Conservation (phyloP, 2,888 invertebrate genomes). For the Harpalus rufipes region DNA sequence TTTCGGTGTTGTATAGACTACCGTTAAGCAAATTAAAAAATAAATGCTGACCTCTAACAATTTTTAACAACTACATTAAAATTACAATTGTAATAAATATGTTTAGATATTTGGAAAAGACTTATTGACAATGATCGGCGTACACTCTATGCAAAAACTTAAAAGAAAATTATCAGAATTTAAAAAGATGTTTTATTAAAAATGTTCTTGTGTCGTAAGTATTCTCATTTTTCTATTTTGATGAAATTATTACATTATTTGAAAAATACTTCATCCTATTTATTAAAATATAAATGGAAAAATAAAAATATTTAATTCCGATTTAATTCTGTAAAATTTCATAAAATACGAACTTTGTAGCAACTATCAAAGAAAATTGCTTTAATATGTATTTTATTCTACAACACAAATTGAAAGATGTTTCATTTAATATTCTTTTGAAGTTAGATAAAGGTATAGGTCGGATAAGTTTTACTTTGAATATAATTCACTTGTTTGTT, state of each 20-base stretch:
- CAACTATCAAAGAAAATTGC: conserved; percentile 3
- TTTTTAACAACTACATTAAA: too few species aligned
- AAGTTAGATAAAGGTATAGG: neutral
- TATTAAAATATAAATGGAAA: conserved; percentile 10
- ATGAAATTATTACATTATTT: conserved; percentile 30
- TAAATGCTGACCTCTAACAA: too few species aligned
- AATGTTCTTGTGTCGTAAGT: too few species aligned
- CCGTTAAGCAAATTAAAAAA: too few species aligned
- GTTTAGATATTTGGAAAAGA: too few species aligned
- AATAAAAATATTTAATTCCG: conserved; percentile 14
- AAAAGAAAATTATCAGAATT: too few species aligned
- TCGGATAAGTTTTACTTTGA: neutral
- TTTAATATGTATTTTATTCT: conserved; percentile 7
- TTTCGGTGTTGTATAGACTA: too few species aligned
- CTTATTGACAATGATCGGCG: too few species aligned
- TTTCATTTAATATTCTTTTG: conserved; percentile 17
- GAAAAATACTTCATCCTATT: conserved; percentile 24
- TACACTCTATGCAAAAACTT: too few species aligned
- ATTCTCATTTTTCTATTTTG: neutral
- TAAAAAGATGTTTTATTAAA: too few species aligned
- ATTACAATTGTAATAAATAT: too few species aligned
- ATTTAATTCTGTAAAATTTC: conserved; percentile 19
- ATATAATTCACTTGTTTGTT: neutral
- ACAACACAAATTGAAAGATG: neutral
- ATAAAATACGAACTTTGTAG: neutral